Base-by-base conservation (phyloP, 2,888 invertebrate species). In the Caenorhabditis parvicauda region DNA sequence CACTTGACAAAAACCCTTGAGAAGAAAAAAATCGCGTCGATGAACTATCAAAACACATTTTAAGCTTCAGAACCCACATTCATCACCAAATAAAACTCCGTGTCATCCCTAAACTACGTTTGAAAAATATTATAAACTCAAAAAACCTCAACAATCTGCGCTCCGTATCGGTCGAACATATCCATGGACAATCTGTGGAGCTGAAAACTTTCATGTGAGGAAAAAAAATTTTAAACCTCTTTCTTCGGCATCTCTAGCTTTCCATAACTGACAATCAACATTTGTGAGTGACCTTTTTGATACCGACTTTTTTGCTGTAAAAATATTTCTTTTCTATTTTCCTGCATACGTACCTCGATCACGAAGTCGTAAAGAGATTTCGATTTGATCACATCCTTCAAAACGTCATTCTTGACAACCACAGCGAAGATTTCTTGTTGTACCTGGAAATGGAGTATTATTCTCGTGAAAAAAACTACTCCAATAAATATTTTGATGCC, bases 351-450 rank as follows among this genome's bases (percentile, higher is more conserved):
- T 17, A 60, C 60, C 50, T 61, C 56, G 0, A 38, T 25, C 25
- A 58, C 53, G 19, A 62, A 58, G 25, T 62, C 48, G 2, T 4
- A 7, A 2, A 62, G 21, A 4, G 47, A 35, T 14, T 51, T 38
- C 9, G 57, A 48, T n/a, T 21, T 9, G 22, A 62, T 57, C 9
- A 67, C 61, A 14, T 64, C 61, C 38, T 61, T 58, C 9, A 67
- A 35, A 7, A 51, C 59, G 12, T 35, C 24, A 12, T 57, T 35
- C 3, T 43, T 45, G 4, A 64, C 45, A 3, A 68, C 47, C 14
- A 63, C 54, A 3, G 62, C 64, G 49, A 62, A 67, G 9, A 64
- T 19, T 24, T 67, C 54, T 46, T 67, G 64, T 5, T 50, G 54
- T 7, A 53, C 56, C 67, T 67, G 52, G 41, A 56, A 62, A 19